These are phyloP conservation scores for Gymnocypris eckloni DNA, from an alignment of 2,797 vertebrate genomes.

Conservation along the genomic window DNA sequence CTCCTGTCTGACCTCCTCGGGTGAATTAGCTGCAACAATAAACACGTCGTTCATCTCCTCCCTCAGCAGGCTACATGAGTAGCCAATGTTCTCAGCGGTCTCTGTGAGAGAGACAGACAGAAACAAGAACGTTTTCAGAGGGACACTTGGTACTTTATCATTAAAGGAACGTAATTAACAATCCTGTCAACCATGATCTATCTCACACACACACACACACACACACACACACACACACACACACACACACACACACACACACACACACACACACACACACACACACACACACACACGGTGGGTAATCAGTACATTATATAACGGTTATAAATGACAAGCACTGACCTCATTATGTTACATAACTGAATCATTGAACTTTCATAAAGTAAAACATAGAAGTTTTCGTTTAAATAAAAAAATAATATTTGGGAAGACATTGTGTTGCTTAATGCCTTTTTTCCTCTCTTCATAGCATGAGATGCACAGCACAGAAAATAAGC, in stretches of 20 bases:
- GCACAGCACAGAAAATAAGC: background rate
- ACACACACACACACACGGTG: background rate
- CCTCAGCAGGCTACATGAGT: conserved; percentile 89
- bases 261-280: background rate
- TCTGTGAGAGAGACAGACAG: conserved; percentile 74
- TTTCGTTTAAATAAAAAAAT: background rate
- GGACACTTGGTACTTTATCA: background rate
- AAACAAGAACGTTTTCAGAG: background rate
- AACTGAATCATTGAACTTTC: background rate
- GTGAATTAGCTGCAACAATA: conserved; percentile 77
- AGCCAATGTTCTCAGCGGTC: conserved; percentile 94
- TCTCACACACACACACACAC: too few species aligned
- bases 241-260: background rate
- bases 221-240: too few species aligned
- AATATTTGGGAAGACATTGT: background rate
- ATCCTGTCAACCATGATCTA: background rate
- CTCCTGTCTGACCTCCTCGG: conserved; percentile 80
- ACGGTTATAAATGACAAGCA: conserved; percentile 12
- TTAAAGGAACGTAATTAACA: conserved; percentile 1
- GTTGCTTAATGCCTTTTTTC: background rate
- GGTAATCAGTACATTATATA: conserved; percentile 10
- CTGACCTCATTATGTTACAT: background rate
- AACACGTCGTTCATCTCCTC: conserved; percentile 93
- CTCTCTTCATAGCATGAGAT: background rate
- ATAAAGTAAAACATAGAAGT: background rate